phyloP scores from a whole-genome alignment of 2,113 vertebrate species.

The Anolis carolinensis region DNA sequence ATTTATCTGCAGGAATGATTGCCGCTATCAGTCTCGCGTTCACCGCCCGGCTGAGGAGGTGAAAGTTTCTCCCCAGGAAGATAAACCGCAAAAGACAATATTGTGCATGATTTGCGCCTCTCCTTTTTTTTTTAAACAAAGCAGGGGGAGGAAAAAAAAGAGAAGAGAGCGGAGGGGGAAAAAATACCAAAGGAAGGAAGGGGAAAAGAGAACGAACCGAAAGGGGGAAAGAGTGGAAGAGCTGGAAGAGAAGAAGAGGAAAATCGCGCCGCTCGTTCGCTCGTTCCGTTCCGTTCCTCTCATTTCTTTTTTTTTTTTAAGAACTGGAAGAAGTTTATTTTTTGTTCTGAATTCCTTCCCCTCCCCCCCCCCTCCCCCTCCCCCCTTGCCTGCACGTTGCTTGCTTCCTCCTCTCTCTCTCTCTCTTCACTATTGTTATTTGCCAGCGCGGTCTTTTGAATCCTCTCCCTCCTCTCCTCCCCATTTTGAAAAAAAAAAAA shows the following conservation, averaged over 20 bases:
- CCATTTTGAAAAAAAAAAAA: conserved; percentile 23
- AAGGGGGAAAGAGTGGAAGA: conserved; percentile 9
- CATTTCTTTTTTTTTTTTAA: conserved; percentile 36
- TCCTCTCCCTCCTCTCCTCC: conserved; percentile 46
- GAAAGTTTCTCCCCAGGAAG: conserved; percentile 99
- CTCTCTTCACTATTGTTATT: conserved; percentile 62
- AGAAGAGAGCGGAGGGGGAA: conserved; percentile 49
- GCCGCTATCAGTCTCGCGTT: conserved; percentile 99
- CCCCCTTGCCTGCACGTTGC: conserved; percentile 8
- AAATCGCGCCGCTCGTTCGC: conserved; percentile 63
- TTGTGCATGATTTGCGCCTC: conserved; percentile 92
- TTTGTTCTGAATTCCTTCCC: conserved; percentile 38
- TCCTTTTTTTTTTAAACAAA: conserved; percentile 72
- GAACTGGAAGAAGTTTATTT: conserved; percentile 65
- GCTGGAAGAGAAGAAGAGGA: conserved; percentile 36
- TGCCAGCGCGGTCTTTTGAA: conserved; percentile 55
- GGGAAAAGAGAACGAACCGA: background rate
- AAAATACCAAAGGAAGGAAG: conserved; percentile 46
- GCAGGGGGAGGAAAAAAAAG: conserved; percentile 73
- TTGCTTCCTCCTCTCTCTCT: conserved; percentile 47
- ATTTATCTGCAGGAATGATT: conserved; percentile 99
- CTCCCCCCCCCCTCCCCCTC: conserved; percentile 1
- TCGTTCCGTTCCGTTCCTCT: conserved; percentile 68
- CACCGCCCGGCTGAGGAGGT: conserved; percentile 99
- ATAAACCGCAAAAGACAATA: conserved; percentile 99